Percentiles rank a stretch among this genome's conserved stretches.
These are phyloP conservation scores for Rafetus swinhoei DNA, from an alignment of 2,113 vertebrate genomes.

Conservation along the genomic window DNA sequence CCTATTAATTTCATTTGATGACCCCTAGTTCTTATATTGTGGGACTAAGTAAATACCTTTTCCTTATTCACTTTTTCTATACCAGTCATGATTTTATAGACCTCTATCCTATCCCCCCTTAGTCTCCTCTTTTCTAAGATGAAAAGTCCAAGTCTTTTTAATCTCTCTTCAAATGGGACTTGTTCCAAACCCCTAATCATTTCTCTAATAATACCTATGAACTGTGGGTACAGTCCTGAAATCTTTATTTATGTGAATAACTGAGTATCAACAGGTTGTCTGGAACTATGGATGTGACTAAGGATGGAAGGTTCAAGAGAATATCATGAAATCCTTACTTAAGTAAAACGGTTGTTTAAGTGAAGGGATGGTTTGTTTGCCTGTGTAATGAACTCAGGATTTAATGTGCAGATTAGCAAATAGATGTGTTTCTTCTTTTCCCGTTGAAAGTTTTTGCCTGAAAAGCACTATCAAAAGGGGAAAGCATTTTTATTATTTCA, in stretches of 20 bases:
- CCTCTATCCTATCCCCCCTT: no score
- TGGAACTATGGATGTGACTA: not conserved
- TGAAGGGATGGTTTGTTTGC: fast-evolving
- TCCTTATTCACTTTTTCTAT: no score
- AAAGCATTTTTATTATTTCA: not conserved
- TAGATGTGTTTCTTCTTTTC: not conserved
- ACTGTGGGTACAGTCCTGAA: not conserved
- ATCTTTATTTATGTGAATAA: not conserved
- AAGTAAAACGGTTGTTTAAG: not conserved
- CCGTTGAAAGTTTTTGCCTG: not conserved
- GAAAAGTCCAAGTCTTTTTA: no score
- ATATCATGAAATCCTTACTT: not conserved
- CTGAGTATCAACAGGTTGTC: not conserved
- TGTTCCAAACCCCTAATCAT: no score
- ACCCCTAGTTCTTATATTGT: no score
- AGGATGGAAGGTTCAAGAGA: not conserved
- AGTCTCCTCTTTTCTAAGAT: no score
- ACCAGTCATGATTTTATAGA: no score
- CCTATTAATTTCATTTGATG: no score
- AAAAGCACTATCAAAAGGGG: not conserved
- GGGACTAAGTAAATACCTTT: no score
- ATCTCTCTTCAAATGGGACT: no score
- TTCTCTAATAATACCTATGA: not conserved
- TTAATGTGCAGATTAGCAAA: not conserved
- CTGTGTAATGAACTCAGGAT: not conserved